Evolutionary conservation across 2,797 vertebrate genomes (phyloP), one percentile per base, ranked within the genome.

Genomic region (Glyptemys insculpta): DNA sequence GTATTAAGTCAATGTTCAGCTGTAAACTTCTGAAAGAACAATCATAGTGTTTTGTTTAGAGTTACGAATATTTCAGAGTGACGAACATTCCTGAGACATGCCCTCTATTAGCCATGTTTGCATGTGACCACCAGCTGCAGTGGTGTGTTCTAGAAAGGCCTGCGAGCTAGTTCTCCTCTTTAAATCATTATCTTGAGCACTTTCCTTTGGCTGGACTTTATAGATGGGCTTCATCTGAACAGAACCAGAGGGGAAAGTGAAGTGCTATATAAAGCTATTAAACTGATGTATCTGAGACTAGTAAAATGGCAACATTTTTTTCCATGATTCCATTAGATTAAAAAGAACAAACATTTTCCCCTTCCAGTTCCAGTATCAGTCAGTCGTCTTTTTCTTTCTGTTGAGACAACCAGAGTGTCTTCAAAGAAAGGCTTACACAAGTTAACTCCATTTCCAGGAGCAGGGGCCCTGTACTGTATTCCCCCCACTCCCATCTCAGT

Each of bases 221-320:
- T 92, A 91, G 81, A 90, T 94, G 85, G 57, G 27, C 81, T 95
- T 95, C 76, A 78, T 93, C 88, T 94, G 83, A 85, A 86, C 14
- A 81, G 59, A 89, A 83, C 90, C 85, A 59, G 92, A 93, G 86
- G 92, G 92, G 59, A 41, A 88, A 86, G 34, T 15, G 87, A 86
- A 95, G 31, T 87, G 88, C 81, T 78, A 34, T 72, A 62, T 56
- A 8, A 8, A 23, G 29, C 72, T 80, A 76, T 95, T 93, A 94
- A 94, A 78, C 29, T 95, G 95, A 95, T 95, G 91, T 85, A 97
- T 95, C 88, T 92, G 59, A 82, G n/a, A 72, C 19, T 62, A 88
- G 59, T 90, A 88, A 54, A 88, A 97, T 76, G 31, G 92, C 86
- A 95, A 57, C 34, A 37, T 54, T 88, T 79, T 80, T 80, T 83